Evolutionary conservation across 2,797 vertebrate species (phyloP).

Genomic region (Bryconaethiops microstoma): DNA sequence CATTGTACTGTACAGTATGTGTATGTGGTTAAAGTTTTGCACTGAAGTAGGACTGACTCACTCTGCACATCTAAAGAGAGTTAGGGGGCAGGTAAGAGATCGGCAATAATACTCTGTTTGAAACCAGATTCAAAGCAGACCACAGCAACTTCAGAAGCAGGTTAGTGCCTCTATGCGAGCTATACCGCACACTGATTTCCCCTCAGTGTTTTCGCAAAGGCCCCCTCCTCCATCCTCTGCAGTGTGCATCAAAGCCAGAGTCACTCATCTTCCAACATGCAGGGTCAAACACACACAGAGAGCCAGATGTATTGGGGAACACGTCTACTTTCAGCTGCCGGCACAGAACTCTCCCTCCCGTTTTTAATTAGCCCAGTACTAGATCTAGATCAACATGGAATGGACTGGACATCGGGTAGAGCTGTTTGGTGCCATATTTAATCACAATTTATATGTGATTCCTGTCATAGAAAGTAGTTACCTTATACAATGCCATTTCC

Average conservation of each 20-base stretch:
- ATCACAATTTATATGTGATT: slow-evolving; percentile 32
- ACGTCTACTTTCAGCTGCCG: slow-evolving; percentile 50
- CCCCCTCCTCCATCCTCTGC: background rate
- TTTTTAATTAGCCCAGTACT: slow-evolving; percentile 34
- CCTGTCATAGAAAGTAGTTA: slow-evolving; percentile 24
- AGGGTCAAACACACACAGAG: slow-evolving; percentile 30
- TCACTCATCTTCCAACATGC: slow-evolving; percentile 19
- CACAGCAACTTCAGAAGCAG: background rate
- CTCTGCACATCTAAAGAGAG: slow-evolving; percentile 24
- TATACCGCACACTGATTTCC: slow-evolving; percentile 22
- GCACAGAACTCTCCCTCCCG: slow-evolving; percentile 22
- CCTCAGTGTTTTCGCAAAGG: background rate
- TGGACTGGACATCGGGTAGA: slow-evolving; percentile 8
- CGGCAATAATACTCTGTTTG: slow-evolving; percentile 24
- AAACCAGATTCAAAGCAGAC: slow-evolving; percentile 35
- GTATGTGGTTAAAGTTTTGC: background rate
- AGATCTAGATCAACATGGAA: slow-evolving; percentile 18
- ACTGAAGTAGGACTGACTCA: background rate
- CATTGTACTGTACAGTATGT: background rate
- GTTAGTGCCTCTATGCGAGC: slow-evolving; percentile 12
- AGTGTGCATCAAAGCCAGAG: slow-evolving; percentile 32
- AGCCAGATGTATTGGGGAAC: slow-evolving; percentile 44
- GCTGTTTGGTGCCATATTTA: slow-evolving; percentile 10
- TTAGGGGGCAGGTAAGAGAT: slow-evolving; percentile 15
- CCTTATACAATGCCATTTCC: slow-evolving; percentile 5